A percentile compares a stretch with the other conserved stretches of the same genome.
Conservation (phyloP, 2,888 invertebrate species). For the Eumerus sabulonum region DNA sequence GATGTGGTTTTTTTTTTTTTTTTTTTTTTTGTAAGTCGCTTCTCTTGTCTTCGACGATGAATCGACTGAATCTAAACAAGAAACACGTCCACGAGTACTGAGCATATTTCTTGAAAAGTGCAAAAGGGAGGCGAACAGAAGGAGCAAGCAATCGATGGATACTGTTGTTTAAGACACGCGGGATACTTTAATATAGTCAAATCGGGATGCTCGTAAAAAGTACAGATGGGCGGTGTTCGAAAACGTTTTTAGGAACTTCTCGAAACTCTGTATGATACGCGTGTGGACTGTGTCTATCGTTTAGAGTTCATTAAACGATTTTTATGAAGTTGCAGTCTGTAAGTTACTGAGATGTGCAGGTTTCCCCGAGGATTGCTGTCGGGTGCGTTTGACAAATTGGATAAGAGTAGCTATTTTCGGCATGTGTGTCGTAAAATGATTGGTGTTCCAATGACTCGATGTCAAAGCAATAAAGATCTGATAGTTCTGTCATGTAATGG, state of each 20-base stretch:
- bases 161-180: neutral
- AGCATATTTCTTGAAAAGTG: conserved; percentile 41
- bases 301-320: conserved; percentile 63
- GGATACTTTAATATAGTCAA: conserved; percentile 49
- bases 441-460: conserved; percentile 28
- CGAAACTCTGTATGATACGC: conserved; percentile 20
- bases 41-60: conserved; percentile 13
- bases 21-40: conserved; percentile 12
- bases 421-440: conserved; percentile 20
- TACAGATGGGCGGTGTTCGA: conserved; percentile 48
- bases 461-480: conserved; percentile 46
- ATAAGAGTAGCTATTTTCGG: conserved; percentile 47
- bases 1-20: conserved; percentile 1
- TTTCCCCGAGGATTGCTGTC: conserved; percentile 1
- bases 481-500: neutral
- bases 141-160: no score
- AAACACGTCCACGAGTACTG: conserved; percentile 44
- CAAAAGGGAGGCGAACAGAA: neutral
- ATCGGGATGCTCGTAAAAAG: conserved; percentile 46
- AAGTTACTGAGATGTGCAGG: conserved; percentile 12
- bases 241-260: conserved; percentile 53
- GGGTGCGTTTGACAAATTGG: conserved; percentile 57
- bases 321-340: conserved; percentile 56
- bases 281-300: conserved; percentile 21
- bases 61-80: conserved; percentile 44